Conservation (phyloP, 53 echinoderm and acorn worm species). For the Pentamera pediparva region DNA sequence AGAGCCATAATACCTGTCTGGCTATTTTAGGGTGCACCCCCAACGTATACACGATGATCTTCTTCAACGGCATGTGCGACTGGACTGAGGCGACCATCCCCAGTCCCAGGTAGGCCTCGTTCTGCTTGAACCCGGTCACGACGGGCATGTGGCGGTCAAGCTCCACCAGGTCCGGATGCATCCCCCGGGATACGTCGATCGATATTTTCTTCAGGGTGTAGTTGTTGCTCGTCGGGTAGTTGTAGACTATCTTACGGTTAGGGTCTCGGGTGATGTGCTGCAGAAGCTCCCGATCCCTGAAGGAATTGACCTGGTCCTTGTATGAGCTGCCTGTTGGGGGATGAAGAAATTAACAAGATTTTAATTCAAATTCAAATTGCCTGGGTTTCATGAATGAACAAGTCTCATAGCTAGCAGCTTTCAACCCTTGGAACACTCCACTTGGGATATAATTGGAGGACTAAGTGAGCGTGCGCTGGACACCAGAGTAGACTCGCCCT, state of each 20-base stretch:
- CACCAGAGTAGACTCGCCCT: no score
- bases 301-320: neutral
- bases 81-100: constrained; percentile 80
- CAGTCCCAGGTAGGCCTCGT: constrained; percentile 56
- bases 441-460: no score
- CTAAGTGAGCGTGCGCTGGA: no score
- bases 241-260: constrained; percentile 48
- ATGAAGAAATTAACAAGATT: no score
- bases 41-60: constrained; percentile 72
- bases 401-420: no score
- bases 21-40: constrained; percentile 71
- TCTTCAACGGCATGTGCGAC: constrained; percentile 90
- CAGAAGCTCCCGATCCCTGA: constrained; percentile 27
- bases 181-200: constrained; percentile 54
- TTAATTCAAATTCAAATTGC: no score
- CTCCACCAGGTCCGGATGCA: constrained; percentile 35
- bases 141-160: constrained; percentile 63
- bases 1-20: constrained; percentile 55
- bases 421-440: no score
- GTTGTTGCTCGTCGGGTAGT: constrained; percentile 60
- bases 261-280: constrained; percentile 68
- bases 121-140: constrained; percentile 65
- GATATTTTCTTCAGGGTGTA: constrained; percentile 36
- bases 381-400: no score
- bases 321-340: no score